Conservation (phyloP, 2,888 invertebrate species). For the Cephus spinipes region DNA sequence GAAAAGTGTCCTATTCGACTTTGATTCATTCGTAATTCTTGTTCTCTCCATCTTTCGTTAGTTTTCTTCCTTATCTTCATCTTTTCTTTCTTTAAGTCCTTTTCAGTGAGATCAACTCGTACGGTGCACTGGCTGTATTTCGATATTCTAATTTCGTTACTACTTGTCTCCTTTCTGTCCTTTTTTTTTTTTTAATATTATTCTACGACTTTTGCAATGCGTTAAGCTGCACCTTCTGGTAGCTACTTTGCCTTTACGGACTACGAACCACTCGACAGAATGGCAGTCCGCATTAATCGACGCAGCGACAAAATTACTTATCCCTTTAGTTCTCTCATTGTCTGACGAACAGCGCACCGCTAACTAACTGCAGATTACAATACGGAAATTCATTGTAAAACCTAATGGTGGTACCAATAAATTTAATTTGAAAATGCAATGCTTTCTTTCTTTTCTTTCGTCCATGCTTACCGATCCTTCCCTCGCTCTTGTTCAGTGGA, state of each 20-base stretch:
- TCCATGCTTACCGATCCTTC: neutral
- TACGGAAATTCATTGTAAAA: conserved; percentile 56
- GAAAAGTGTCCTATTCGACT: conserved; percentile 26
- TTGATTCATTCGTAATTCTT: conserved; percentile 12
- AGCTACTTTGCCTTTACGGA: neutral
- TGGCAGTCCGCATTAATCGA: neutral
- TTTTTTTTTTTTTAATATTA: neutral
- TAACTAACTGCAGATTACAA: conserved; percentile 54
- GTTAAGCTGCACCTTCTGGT: neutral
- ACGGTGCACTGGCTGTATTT: neutral
- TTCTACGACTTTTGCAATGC: neutral
- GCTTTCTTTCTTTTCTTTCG: neutral
- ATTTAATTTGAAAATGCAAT: conserved; percentile 51
- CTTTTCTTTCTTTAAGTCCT: conserved; percentile 14
- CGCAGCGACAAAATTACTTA: neutral
- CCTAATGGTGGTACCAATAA: conserved; percentile 57
- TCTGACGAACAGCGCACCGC: conserved; percentile 49
- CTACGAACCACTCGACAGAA: neutral
- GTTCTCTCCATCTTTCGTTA: conserved; percentile 17
- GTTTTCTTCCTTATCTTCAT: conserved; percentile 26
- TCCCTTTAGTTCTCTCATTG: conserved; percentile 27
- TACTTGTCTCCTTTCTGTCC: neutral
- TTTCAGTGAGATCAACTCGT: neutral
- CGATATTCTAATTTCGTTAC: neutral
- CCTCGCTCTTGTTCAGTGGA: neutral